Base-by-base conservation (phyloP, 1,140 invertebrate genomes). In the Stegodyphus dumicola region DNA sequence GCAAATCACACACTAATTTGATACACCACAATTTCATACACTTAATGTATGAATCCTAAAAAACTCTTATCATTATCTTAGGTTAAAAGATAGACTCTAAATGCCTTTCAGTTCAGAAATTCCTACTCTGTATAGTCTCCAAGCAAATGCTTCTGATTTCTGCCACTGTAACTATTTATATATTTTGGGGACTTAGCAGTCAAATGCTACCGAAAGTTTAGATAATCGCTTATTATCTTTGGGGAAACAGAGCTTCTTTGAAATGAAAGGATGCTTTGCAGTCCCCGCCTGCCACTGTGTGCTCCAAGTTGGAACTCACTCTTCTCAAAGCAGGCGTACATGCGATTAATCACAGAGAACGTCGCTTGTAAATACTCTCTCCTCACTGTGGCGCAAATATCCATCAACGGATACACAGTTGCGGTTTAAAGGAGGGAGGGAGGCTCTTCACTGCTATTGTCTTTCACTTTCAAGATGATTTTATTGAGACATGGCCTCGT, bases 141-240 rank as follows among this genome's bases (percentile, higher is more conserved):
- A 3, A 33, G 3, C 33, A 33, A 33, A 33, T 33, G 33, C 33
- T 3, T 33, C 33, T 33, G 33, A 33, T 33, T 33, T 33, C 33
- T 33, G 1, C 33, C 33, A 33, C 33, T 33, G 33, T 3, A 33
- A 33, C 33, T 33, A 33, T 33, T 33, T 33, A 33, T 33, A 33
- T 33, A 33, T 33, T 33, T 33, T 15, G 56, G 56, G 56, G 15
- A 60, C 56, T 60, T 60, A 60, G 33, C 33, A 33, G 33, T 33
- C 33, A 60, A 60, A 60, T 60, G 56, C 54, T 6, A 53, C 52
- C 18, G 52, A 53, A 75, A 49, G 73, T 75, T 51, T 64, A 53
- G 51, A 75, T 75, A 75, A 75, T 75, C 73, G 73, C 51, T 75
- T 75, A 75, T 75, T 75, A 75, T 75, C 73, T 75, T 53, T 75